Conservation (phyloP, 2,113 vertebrate genomes). For the Aegotheles bennettii region DNA sequence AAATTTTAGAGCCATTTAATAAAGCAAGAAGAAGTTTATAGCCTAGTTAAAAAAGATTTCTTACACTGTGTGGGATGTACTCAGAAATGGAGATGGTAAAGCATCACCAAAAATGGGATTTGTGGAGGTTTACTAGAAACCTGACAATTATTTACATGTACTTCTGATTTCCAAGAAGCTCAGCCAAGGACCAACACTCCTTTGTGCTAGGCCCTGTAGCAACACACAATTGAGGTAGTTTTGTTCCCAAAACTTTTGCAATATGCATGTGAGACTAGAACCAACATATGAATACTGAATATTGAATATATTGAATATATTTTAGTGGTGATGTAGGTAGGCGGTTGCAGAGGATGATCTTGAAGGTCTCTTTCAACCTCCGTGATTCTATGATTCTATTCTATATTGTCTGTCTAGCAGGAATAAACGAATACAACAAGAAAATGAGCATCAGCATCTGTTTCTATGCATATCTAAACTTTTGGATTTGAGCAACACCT, state of each 20-base stretch:
- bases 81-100: not conserved
- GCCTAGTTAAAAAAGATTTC: not conserved
- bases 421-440: not conserved
- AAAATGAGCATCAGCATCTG: not conserved
- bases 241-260: not conserved
- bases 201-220: not conserved
- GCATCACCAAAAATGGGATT: not conserved
- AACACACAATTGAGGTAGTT: not conserved
- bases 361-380: too few species aligned
- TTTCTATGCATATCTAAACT: not conserved
- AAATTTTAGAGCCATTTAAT: not conserved
- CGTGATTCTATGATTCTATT: too few species aligned
- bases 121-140: not conserved
- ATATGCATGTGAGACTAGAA: not conserved
- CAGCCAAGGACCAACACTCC: fast-evolving
- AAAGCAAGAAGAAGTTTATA: not conserved
- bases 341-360: too few species aligned
- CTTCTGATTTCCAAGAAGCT: not conserved
- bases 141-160: not conserved
- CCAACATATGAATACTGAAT: not conserved
- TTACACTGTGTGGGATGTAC: not conserved
- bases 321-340: too few species aligned
- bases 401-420: too few species aligned
- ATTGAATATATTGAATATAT: too few species aligned
- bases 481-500: fast-evolving